Evolutionary conservation across 37 sponge, comb jelly and placozoan species (phyloP).

Genomic region (Hormiphora californensis): DNA sequence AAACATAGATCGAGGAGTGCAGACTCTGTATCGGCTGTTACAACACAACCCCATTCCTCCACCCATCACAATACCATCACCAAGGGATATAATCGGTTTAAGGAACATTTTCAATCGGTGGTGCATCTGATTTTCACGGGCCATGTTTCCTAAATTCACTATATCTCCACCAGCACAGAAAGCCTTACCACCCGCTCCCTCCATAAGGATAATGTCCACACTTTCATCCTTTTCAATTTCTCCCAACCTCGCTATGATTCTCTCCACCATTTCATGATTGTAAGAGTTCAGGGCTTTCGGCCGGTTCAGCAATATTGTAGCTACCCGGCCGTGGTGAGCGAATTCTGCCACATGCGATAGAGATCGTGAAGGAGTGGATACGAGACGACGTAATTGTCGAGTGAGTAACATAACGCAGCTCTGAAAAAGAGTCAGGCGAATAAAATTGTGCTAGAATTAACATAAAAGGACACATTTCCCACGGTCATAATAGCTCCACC

Average conservation of each 20-base stretch:
- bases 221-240: slow-evolving; percentile 55
- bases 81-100: neutral
- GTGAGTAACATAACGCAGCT: too few relatives aligned
- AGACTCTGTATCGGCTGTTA: neutral
- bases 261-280: slow-evolving; percentile 64
- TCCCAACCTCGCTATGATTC: neutral
- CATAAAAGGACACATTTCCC: too few relatives aligned
- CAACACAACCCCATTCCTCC: slow-evolving; percentile 3
- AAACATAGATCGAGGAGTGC: neutral
- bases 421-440: too few relatives aligned
- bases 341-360: too few relatives aligned
- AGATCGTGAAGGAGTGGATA: too few relatives aligned
- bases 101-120: neutral
- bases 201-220: slow-evolving; percentile 55
- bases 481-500: too few relatives aligned
- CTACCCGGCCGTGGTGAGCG: neutral
- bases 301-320: slow-evolving; percentile 62
- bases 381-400: too few relatives aligned
- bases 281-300: slow-evolving; percentile 77
- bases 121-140: neutral
- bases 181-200: slow-evolving; percentile 76
- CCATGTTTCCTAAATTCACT: neutral
- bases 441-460: too few relatives aligned
- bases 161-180: slow-evolving; percentile 98
- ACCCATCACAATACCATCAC: neutral